Conservation (phyloP, 1,140 invertebrate genomes). For the Bombus soroeensis region DNA sequence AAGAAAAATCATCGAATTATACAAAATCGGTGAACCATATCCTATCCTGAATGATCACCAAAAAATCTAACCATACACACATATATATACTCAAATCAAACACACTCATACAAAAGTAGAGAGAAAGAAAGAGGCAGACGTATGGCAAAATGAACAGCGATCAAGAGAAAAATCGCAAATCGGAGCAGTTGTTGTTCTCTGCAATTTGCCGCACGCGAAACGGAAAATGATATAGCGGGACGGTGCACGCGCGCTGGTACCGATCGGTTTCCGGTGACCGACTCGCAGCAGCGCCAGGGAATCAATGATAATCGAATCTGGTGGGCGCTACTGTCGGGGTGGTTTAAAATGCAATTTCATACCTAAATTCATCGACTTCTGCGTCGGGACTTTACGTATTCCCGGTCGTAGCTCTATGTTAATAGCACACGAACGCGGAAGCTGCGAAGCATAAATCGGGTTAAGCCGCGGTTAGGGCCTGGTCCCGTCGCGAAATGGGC, state of each 20-base stretch:
- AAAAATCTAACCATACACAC: too few relatives aligned
- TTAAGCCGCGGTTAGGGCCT: slow-evolving; percentile 58
- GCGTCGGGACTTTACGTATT: slow-evolving; percentile 56
- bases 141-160: background rate
- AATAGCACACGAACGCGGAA: slow-evolving; percentile 54
- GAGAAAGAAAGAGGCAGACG: background rate
- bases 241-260: background rate
- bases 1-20: too few relatives aligned
- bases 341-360: slow-evolving; percentile 62
- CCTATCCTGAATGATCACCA: too few relatives aligned
- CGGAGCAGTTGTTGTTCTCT: background rate
- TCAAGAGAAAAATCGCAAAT: background rate
- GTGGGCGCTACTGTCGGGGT: slow-evolving; percentile 4
- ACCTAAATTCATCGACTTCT: slow-evolving; percentile 61
- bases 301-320: slow-evolving; percentile 58
- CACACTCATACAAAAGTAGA: background rate
- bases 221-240: slow-evolving; percentile 29
- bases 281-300: background rate
- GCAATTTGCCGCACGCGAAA: slow-evolving; percentile 42
- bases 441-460: slow-evolving; percentile 57
- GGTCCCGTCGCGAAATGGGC: slow-evolving; percentile 36
- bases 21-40: too few relatives aligned
- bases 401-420: slow-evolving; percentile 57
- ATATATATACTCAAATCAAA: too few relatives aligned
- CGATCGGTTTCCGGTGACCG: slow-evolving; percentile 24